Evolutionary conservation across 37 sponge, comb jelly and placozoan genomes (phyloP).

Genomic region (Bolinopsis microptera): DNA sequence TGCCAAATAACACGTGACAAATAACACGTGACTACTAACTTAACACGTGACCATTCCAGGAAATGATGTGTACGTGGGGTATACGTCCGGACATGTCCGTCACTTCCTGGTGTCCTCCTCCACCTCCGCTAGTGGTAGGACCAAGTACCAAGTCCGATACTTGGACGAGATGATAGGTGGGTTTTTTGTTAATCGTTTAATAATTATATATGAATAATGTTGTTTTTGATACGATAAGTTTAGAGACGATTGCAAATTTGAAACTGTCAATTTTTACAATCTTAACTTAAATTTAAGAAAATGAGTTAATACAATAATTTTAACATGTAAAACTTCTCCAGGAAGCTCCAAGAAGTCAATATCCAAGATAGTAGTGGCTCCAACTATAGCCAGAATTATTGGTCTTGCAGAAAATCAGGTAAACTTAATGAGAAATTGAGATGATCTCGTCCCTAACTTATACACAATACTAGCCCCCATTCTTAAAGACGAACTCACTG

Average conservation of each 20-base stretch:
- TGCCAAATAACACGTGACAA: too few species aligned
- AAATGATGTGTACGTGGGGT: slow-evolving; percentile 52
- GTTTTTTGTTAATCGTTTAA: background rate
- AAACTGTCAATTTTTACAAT: too few species aligned
- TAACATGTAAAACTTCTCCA: too few species aligned
- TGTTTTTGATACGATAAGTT: background rate
- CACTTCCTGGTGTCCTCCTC: slow-evolving; percentile 50
- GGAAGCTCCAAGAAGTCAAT: background rate
- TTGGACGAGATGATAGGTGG: slow-evolving; percentile 60
- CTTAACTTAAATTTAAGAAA: too few species aligned
- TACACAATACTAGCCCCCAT: too few species aligned
- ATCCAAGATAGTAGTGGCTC: background rate
- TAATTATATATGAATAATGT: background rate
- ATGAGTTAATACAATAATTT: too few species aligned
- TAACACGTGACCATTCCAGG: too few species aligned
- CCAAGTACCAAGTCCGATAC: slow-evolving; percentile 38
- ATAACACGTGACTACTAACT: too few species aligned
- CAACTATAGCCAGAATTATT: slow-evolving; percentile 17
- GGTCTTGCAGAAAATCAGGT: slow-evolving; percentile 42
- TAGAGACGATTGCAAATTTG: background rate
- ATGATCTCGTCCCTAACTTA: too few species aligned
- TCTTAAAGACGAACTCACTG: too few species aligned
- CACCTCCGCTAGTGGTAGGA: slow-evolving; percentile 16
- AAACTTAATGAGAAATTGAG: too few species aligned
- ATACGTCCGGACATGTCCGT: slow-evolving; percentile 39